phyloP scores from a whole-genome alignment of 2,113 vertebrate species.

The Saiga tatarica region DNA sequence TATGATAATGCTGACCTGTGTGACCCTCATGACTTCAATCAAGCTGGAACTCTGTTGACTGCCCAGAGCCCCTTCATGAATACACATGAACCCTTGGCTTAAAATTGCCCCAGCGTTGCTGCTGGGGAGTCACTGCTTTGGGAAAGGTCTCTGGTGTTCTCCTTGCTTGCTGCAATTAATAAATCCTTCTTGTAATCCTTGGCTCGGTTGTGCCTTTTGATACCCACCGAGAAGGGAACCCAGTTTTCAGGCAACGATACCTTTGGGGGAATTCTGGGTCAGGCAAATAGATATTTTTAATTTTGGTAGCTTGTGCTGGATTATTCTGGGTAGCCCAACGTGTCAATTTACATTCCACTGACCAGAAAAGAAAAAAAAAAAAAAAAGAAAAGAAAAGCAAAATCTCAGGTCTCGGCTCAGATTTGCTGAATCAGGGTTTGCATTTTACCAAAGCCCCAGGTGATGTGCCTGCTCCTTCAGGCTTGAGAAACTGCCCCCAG shows the following conservation, averaged over 20 bases:
- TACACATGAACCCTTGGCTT: neutral
- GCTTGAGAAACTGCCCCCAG: neutral
- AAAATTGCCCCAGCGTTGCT: neutral
- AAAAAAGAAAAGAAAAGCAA: neutral
- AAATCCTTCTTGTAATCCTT: neutral
- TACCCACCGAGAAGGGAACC: neutral
- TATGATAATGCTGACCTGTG: neutral
- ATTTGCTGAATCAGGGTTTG: neutral
- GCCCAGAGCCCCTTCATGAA: neutral
- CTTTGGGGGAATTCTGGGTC: neutral
- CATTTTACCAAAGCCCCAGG: neutral
- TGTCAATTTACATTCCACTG: neutral
- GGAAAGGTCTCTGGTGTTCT: neutral
- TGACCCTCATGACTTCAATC: neutral
- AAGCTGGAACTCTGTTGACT: neutral
- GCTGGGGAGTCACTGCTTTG: neutral
- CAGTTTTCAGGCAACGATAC: neutral
- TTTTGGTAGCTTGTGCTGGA: neutral
- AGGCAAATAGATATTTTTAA: neutral
- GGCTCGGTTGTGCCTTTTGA: neutral
- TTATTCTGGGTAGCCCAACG: neutral
- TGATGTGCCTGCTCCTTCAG: neutral
- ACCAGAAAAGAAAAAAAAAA: neutral
- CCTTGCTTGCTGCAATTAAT: neutral
- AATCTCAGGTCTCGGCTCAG: neutral